Percentiles rank a stretch among this genome's conserved stretches.
Conservation (phyloP, 2,797 vertebrate species). For the Cygnus olor region DNA sequence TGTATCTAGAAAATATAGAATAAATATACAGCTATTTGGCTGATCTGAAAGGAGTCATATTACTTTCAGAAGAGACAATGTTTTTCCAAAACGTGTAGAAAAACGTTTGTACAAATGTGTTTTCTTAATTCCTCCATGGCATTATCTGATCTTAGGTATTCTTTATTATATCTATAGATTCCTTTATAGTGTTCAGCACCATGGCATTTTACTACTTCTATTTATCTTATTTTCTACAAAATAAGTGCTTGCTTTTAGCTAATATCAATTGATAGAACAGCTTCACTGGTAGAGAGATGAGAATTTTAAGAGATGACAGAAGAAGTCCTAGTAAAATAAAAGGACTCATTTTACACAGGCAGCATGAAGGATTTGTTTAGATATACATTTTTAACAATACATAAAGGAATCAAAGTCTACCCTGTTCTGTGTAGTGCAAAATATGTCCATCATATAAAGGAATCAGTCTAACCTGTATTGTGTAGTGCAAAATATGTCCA, state of each 20-base stretch:
- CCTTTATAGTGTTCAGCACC: neutral
- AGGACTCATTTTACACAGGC: neutral
- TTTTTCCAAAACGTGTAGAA: neutral
- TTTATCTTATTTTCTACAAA: neutral
- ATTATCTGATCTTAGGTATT: neutral
- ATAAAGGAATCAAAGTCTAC: slow-evolving; percentile 6
- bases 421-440: neutral
- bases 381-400: neutral
- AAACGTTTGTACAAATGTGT: neutral
- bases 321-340: neutral
- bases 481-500: neutral
- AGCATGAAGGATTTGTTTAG: neutral
- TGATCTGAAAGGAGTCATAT: neutral
- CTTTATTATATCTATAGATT: neutral
- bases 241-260: neutral
- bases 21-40: neutral
- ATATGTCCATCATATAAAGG: neutral
- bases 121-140: neutral
- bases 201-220: neutral
- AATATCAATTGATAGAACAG: neutral
- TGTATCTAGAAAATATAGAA: neutral
- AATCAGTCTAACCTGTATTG: neutral
- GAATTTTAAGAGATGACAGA: neutral
- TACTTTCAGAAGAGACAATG: neutral
- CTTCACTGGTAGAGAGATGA: neutral